Evolutionary conservation across 2,113 vertebrate genomes (phyloP).

Genomic region (Oreochromis spilurus): DNA sequence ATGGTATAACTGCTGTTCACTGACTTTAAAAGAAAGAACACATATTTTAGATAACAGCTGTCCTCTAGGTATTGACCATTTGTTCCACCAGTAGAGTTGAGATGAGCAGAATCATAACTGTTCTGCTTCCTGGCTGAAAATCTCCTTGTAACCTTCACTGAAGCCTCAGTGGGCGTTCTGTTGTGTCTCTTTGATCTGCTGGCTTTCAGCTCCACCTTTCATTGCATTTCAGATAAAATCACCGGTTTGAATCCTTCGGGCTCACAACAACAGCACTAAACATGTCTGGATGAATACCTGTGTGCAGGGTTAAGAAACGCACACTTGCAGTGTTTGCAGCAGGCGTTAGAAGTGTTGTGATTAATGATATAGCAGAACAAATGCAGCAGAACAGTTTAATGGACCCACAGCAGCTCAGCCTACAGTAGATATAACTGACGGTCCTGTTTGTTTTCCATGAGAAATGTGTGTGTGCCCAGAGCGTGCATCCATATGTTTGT

Average conservation of each 20-base stretch:
- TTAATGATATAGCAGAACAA: conserved; percentile 8
- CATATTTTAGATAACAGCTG: background rate
- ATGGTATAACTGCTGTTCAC: background rate
- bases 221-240: background rate
- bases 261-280: background rate
- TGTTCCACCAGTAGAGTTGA: background rate
- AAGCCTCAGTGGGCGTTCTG: background rate
- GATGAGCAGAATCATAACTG: background rate
- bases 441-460: conserved; percentile 6
- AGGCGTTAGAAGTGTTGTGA: background rate
- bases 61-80: background rate
- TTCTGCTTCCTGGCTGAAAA: background rate
- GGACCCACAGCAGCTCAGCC: conserved; percentile 10
- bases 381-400: conserved; percentile 19
- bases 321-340: conserved; percentile 3
- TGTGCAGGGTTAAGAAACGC: background rate
- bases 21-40: background rate
- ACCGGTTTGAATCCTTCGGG: background rate
- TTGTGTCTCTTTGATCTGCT: background rate
- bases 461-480: background rate
- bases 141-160: background rate
- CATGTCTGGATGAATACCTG: background rate
- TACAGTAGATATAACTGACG: conserved; percentile 5
- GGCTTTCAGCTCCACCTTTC: conserved; percentile 4
- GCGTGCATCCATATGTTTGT: background rate